Evolutionary conservation across 2,888 invertebrate species (phyloP).

Genomic region (Lacanobia wlatinum): DNA sequence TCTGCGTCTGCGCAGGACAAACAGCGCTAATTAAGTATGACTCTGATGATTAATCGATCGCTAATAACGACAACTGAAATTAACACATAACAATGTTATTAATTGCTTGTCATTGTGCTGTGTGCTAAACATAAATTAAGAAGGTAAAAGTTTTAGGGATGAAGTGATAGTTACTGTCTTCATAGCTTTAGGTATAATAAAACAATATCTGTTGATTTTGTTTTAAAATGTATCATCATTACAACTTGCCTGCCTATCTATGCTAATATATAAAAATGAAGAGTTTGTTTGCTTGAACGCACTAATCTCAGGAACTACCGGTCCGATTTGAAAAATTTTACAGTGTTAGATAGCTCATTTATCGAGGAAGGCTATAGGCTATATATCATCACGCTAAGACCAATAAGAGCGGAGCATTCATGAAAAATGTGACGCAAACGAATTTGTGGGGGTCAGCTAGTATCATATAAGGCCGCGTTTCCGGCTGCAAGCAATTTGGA

Average conservation of each 20-base stretch:
- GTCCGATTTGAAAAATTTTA: no score
- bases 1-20: conserved; percentile 42
- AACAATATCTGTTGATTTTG: background rate
- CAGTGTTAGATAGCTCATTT: no score
- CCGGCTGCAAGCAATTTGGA: no score
- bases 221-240: background rate
- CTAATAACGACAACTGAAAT: conserved; percentile 54
- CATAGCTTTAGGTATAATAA: background rate
- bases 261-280: no score
- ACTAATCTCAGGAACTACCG: no score
- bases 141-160: conserved; percentile 5
- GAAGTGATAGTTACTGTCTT: background rate
- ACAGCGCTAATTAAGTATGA: conserved; percentile 55
- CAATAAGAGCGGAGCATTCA: no score
- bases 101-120: conserved; percentile 36
- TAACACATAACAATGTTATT: conserved; percentile 33
- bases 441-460: no score
- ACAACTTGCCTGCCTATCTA: background rate
- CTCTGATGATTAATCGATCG: conserved; percentile 53
- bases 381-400: no score
- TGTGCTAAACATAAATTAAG: conserved; percentile 16
- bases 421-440: no score
- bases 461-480: no score
- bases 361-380: no score
- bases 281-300: no score